Evolutionary conservation across 2,888 invertebrate species (phyloP).

Genomic region (Limnephilus marmoratus): DNA sequence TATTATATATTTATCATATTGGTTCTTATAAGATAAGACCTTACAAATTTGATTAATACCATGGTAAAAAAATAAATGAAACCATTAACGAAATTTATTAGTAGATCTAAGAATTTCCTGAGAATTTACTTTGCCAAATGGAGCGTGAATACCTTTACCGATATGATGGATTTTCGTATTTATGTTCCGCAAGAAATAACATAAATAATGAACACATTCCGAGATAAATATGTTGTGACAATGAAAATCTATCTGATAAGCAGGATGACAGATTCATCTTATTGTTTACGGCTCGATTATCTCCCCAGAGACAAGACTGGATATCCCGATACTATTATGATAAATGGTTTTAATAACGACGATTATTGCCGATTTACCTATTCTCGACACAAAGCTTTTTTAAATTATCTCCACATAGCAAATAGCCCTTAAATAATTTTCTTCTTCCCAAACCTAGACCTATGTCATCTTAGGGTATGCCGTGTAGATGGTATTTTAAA

Average conservation of each 20-base stretch:
- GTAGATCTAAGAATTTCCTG: background rate
- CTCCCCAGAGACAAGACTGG: background rate
- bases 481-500: too few species aligned
- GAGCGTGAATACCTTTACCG: background rate
- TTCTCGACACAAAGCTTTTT: too few species aligned
- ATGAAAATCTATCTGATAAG: background rate
- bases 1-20: too few species aligned
- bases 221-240: background rate
- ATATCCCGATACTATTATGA: too few species aligned
- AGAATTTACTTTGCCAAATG: background rate
- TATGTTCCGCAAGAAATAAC: background rate
- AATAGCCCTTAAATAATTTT: too few species aligned
- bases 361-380: too few species aligned
- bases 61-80: background rate
- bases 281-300: background rate
- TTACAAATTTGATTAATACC: background rate
- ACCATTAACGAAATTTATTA: background rate
- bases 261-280: background rate
- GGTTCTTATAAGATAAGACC: too few species aligned
- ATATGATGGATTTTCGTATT: background rate
- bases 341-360: too few species aligned
- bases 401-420: too few species aligned
- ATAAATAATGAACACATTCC: background rate
- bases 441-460: too few species aligned
- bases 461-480: too few species aligned